These are phyloP conservation scores for Sebastes vulpes DNA, from an alignment of 2,797 vertebrate species.

Conservation along the genomic window DNA sequence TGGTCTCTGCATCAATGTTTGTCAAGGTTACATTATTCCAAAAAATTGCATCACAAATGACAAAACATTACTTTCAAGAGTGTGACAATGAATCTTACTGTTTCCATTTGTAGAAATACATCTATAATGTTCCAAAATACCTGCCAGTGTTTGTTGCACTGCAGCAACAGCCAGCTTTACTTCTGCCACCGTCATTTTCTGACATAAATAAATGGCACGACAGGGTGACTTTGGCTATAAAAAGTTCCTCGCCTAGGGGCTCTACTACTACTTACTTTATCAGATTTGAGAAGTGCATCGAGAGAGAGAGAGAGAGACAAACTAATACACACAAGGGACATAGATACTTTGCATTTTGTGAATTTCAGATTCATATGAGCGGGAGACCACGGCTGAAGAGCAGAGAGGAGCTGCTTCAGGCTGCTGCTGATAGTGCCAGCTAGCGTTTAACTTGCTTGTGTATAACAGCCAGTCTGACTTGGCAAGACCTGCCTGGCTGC, in stretches of 20 bases:
- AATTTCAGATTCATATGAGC: constrained; percentile 8
- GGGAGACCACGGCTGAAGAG: not conserved
- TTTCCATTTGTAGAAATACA: not conserved
- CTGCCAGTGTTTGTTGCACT: not conserved
- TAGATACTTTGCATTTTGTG: not conserved
- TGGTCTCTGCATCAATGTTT: not conserved
- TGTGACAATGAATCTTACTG: not conserved
- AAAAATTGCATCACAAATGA: not conserved
- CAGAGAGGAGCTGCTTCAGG: not conserved
- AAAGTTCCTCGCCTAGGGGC: not conserved
- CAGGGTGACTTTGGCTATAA: not conserved
- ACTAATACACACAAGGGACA: not conserved
- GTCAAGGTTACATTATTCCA: not conserved
- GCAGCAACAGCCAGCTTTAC: not conserved
- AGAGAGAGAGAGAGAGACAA: not conserved
- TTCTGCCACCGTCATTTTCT: not conserved
- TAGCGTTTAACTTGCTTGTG: not conserved
- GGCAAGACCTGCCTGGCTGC: constrained; percentile 22
- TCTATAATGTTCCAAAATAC: not conserved
- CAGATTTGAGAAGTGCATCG: not conserved
- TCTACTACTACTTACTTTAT: not conserved
- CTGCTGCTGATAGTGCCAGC: not conserved
- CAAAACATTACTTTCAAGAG: not conserved
- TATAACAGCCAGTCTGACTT: constrained; percentile 7
- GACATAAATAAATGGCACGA: not conserved